phyloP scores from a whole-genome alignment of 2,797 vertebrate species.

The Morus bassanus region DNA sequence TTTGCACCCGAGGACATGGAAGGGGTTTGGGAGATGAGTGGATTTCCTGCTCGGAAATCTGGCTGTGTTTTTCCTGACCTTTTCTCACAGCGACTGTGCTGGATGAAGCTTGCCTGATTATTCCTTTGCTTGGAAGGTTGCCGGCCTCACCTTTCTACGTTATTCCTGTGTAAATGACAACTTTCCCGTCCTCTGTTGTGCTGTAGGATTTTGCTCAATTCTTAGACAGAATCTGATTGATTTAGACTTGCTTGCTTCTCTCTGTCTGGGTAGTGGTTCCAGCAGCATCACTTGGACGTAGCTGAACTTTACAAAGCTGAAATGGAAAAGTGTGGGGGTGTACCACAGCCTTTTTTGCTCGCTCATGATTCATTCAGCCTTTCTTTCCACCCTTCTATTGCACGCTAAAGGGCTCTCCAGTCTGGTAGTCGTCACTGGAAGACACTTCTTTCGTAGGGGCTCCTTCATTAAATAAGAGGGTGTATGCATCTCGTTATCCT shows the following conservation, averaged over 20 bases:
- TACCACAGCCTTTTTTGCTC: neutral
- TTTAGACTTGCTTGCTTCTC: neutral
- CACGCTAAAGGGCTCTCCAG: neutral
- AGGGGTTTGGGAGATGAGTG: neutral
- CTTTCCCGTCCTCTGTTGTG: neutral
- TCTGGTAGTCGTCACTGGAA: neutral
- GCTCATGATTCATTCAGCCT: neutral
- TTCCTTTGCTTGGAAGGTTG: neutral
- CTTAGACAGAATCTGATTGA: neutral
- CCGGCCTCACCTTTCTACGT: neutral
- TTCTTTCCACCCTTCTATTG: neutral
- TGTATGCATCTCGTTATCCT: neutral
- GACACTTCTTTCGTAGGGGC: neutral
- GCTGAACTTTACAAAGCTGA: neutral
- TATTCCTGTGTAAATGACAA: neutral
- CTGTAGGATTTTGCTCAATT: neutral
- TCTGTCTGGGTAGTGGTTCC: neutral
- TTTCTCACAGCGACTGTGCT: neutral
- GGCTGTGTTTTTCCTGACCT: neutral
- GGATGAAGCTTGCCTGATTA: neutral
- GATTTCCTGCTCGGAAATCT: neutral
- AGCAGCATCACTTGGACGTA: neutral
- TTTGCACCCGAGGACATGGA: neutral
- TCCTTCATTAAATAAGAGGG: neutral
- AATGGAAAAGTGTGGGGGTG: neutral